phyloP scores from a whole-genome alignment of 2,797 vertebrate species.

The Smutsia gigantea region DNA sequence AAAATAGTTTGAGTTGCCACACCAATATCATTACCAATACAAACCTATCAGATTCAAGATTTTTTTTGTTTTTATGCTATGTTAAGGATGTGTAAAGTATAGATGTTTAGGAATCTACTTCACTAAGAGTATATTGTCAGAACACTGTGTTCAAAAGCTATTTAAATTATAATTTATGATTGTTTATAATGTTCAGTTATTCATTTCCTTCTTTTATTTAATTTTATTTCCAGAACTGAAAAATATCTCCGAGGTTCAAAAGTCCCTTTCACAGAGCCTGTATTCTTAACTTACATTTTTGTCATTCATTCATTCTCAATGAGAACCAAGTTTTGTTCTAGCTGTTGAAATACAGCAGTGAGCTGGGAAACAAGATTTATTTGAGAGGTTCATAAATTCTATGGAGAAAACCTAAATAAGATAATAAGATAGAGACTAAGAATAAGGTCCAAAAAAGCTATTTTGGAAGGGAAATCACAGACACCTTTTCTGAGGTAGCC shows the following conservation, averaged over 20 bases:
- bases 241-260: background rate
- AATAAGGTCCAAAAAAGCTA: background rate
- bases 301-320: background rate
- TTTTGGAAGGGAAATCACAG: background rate
- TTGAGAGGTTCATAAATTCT: background rate
- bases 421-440: background rate
- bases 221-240: background rate
- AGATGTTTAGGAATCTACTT: background rate
- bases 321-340: background rate
- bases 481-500: background rate
- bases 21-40: background rate
- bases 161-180: background rate
- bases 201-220: background rate
- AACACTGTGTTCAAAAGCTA: background rate
- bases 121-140: background rate
- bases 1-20: background rate
- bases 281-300: background rate
- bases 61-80: background rate
- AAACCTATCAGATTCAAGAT: background rate
- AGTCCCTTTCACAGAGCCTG: background rate
- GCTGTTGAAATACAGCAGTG: background rate
- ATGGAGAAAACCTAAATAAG: background rate
- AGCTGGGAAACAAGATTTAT: background rate
- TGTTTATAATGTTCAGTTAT: background rate
- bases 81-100: background rate